These are phyloP conservation scores for Elephas maximus DNA, from an alignment of 2,113 vertebrate species.

Conservation along the genomic window DNA sequence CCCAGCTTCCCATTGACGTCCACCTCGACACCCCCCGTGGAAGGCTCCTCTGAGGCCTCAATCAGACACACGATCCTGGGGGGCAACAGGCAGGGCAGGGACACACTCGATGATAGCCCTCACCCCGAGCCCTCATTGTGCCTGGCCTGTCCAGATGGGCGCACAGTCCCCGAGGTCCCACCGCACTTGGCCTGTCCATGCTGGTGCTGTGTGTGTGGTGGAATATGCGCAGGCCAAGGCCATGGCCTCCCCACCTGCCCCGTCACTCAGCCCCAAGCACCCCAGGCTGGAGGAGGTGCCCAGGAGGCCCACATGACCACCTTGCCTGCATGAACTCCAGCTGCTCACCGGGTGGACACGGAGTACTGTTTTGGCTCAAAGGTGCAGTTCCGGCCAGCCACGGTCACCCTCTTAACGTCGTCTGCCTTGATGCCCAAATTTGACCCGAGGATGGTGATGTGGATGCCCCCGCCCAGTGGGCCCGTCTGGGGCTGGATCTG, in stretches of 20 bases:
- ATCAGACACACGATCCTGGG: conserved; percentile 89
- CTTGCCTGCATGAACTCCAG: not conserved
- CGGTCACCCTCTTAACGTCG: conserved; percentile 92
- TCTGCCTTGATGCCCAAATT: conserved; percentile 94
- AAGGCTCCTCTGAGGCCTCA: conserved; percentile 48
- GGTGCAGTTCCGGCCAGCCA: conserved; percentile 91
- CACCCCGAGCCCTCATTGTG: not conserved
- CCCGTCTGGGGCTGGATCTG: conserved; percentile 96
- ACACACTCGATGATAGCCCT: not conserved
- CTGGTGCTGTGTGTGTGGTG: not conserved
- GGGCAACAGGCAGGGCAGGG: not conserved
- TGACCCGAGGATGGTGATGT: conserved; percentile 95
- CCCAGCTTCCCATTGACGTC: conserved; percentile 86
- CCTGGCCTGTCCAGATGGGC: not conserved
- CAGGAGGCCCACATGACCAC: not conserved
- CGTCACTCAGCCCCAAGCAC: not conserved
- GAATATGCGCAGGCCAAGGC: not conserved
- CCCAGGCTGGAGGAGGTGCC: not conserved
- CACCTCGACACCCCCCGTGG: conserved; percentile 85
- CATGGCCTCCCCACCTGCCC: not conserved
- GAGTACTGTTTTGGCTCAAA: conserved; percentile 94
- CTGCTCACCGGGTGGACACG: conserved; percentile 94
- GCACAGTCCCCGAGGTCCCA: too few relatives aligned
- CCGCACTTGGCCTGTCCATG: not conserved
- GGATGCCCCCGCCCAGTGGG: conserved; percentile 93